Conservation (phyloP, 2,113 vertebrate genomes). For the Falco punctatus region DNA sequence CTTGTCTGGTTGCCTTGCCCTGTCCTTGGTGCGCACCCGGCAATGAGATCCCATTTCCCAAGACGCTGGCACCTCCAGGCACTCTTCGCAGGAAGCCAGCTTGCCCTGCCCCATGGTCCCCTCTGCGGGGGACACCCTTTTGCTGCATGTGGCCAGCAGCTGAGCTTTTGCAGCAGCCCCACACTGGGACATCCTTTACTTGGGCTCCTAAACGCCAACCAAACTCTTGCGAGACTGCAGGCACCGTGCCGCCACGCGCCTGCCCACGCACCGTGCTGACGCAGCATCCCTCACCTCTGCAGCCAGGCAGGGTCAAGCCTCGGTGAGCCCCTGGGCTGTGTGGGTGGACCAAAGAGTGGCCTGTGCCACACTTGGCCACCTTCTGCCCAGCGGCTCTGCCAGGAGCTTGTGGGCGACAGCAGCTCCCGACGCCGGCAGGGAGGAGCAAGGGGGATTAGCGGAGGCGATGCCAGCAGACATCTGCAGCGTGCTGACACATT, state of each 20-base stretch:
- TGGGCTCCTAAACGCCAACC: not conserved
- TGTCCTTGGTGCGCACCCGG: fast-evolving
- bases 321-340: not conserved
- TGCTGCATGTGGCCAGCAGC: not conserved
- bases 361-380: not conserved
- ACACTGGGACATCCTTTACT: not conserved
- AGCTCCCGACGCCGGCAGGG: not conserved
- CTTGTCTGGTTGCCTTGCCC: not conserved
- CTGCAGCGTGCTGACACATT: constrained; percentile 3
- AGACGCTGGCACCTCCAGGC: not conserved
- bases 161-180: not conserved
- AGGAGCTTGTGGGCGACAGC: not conserved
- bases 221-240: not conserved
- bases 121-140: too few species aligned
- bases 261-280: not conserved
- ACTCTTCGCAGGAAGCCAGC: not conserved
- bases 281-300: not conserved
- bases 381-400: not conserved
- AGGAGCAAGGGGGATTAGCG: not conserved
- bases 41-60: not conserved
- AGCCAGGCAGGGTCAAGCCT: fast-evolving
- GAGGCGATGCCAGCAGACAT: not conserved
- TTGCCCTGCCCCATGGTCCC: not conserved
- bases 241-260: fast-evolving
- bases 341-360: not conserved